Evolutionary conservation across 2,113 vertebrate species (phyloP), one percentile per base, ranked within the genome.

Genomic region (Brachypteracias leptosomus): DNA sequence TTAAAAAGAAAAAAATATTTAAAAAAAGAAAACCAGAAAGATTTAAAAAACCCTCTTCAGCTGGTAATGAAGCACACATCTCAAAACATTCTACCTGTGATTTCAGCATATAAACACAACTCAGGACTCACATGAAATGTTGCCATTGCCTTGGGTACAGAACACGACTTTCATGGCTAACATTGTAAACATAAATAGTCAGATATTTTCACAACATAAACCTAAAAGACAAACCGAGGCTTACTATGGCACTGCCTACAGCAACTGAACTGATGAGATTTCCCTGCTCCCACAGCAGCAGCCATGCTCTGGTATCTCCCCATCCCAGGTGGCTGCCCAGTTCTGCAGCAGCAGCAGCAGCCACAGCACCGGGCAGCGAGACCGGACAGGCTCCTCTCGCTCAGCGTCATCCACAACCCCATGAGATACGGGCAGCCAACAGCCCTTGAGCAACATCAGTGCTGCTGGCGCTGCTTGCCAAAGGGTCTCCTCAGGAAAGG

Each of bases 371-470:
- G 38, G 49, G 54, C 49, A 81, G 59, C 38, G 54, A 61, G 40
- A 84, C 6, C 4, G 2, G 28, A 18, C 19, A 11, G 16, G 40
- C 40, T 74, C 8, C 46, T 65, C 51, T 31, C 8, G 2, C 3
- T 59, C 47, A 35, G 31, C 2, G 0, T 38, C 33, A 74, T 12
- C 81, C 47, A n/a, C 35, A 21, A 35, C 15, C 47, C 71, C 67
- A 47, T 38, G 17, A 52, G 47, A 46, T 5, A 42, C 0, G 1
- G 1, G 33, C 61, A 90, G 66, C 22, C 61, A 49, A 31, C 31
- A 85, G 70, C 38, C 49, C 42, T 3, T 6, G 20, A 70, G 65
- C 49, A 81, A 51, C 36, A 74, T 6, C n/a, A 44, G 49, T 31
- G 46, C 71, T 67, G 81, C 62, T 33, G 33, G 57, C 3, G 3